phyloP scores from a whole-genome alignment of 2,113 vertebrate species.

The Callopanchax toddi region DNA sequence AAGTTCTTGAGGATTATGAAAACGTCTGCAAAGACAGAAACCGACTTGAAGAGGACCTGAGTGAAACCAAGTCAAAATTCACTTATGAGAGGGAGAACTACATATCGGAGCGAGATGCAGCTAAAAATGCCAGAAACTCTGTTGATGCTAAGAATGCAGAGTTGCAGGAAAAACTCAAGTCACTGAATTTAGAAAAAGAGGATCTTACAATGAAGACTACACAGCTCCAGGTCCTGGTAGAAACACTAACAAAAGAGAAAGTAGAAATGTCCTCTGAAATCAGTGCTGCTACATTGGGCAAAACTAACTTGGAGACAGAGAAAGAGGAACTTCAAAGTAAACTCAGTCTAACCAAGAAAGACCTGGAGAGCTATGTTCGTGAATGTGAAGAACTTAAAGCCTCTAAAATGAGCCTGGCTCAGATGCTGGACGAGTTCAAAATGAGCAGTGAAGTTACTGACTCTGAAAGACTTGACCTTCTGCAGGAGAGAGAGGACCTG shows the following conservation, averaged over 20 bases:
- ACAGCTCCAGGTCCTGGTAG: slow-evolving; percentile 77
- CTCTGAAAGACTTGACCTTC: slow-evolving; percentile 81
- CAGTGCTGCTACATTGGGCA: slow-evolving; percentile 66
- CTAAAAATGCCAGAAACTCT: slow-evolving; percentile 80
- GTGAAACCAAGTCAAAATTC: slow-evolving; percentile 79
- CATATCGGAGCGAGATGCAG: slow-evolving; percentile 72
- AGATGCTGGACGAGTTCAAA: slow-evolving; percentile 85
- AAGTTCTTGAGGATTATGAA: slow-evolving; percentile 81
- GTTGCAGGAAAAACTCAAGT: slow-evolving; percentile 73
- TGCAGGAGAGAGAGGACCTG: slow-evolving; percentile 87
- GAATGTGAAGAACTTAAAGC: slow-evolving; percentile 81
- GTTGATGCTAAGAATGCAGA: slow-evolving; percentile 71
- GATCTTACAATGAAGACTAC: slow-evolving; percentile 68
- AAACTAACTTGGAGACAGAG: slow-evolving; percentile 61
- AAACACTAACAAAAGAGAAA: slow-evolving; percentile 72
- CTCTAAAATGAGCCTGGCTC: slow-evolving; percentile 77
- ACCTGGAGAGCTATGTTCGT: slow-evolving; percentile 65
- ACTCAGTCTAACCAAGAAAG: slow-evolving; percentile 64
- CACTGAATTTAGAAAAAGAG: slow-evolving; percentile 80
- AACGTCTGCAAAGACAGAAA: slow-evolving; percentile 80
- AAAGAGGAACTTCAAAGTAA: slow-evolving; percentile 73
- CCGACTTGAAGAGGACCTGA: slow-evolving; percentile 79
- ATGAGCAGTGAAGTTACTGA: slow-evolving; percentile 81
- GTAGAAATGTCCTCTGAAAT: slow-evolving; percentile 73
- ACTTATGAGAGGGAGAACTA: slow-evolving; percentile 75